Evolutionary conservation across 2,797 vertebrate genomes (phyloP), one percentile per base, ranked within the genome.

Genomic region (Tangara arthus): DNA sequence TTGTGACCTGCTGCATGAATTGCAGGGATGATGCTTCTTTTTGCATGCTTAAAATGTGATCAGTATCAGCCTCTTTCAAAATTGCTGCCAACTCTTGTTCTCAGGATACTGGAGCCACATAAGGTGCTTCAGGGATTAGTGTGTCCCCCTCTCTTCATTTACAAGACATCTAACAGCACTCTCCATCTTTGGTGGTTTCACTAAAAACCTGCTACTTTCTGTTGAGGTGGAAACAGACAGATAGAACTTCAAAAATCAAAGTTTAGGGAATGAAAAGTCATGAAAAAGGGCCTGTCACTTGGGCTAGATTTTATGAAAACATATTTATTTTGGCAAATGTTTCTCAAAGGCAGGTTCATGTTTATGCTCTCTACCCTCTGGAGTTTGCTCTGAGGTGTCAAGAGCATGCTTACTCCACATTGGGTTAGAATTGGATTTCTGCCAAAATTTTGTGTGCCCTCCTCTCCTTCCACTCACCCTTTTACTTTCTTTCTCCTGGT

Each of bases 301-400:
- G 18, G 65, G 24, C 52, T 88, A 53, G 66, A 72, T 76, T 88
- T 94, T 88, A 37, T 61, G 66, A 66, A 96, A 93, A 60, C 20
- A 5, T 73, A 23, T 88, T 92, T 92, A 64, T 92, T 96, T 96
- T 93, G 91, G 84, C 80, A 91, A n/a, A 26, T 34, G 19, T 70
- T 95, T 79, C 87, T 78, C 60, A 83, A 84, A 87, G 85, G 55
- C 73, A 89, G 73, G 63, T 94, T 91, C 55, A 28, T 83, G 61
- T 94, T 93, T 92, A 59, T 91, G 72, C 55, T 89, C 57, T 87
- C 39, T 71, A 4, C 46, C 0, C 0, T 81, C 77, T 78, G 70
- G 60, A 56, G 89, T 96, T 88, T 88, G 69, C 63, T 82, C 76
- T 60, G 76, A 75, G 37, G 59, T 92, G 63, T 94, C 82, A 83